Conservation (phyloP, 2,797 vertebrate species). For the Sebastes itinus region DNA sequence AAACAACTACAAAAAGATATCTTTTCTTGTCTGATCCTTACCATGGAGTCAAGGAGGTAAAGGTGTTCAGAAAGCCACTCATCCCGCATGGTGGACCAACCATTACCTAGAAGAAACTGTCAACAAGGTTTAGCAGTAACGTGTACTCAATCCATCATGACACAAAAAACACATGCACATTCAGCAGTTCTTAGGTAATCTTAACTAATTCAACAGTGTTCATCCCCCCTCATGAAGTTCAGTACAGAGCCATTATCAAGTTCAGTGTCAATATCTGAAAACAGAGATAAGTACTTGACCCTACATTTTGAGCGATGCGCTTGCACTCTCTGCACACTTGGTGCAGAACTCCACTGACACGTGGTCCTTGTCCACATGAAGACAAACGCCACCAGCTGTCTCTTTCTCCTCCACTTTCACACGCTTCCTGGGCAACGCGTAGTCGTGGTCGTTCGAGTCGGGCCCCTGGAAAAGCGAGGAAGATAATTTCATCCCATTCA, state of each 20-base stretch:
- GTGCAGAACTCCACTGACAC: slow-evolving; percentile 99
- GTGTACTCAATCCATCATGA: slow-evolving; percentile 81
- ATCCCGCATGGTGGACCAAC: slow-evolving; percentile 94
- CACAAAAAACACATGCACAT: slow-evolving; percentile 74
- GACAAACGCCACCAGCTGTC: slow-evolving; percentile 90
- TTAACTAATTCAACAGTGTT: slow-evolving; percentile 65
- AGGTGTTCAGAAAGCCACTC: slow-evolving; percentile 94
- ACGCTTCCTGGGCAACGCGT: slow-evolving; percentile 89
- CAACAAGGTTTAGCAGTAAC: slow-evolving; percentile 99
- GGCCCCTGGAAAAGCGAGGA: slow-evolving; percentile 93
- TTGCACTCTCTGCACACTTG: slow-evolving; percentile 92
- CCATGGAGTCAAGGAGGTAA: slow-evolving; percentile 95
- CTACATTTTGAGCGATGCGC: slow-evolving; percentile 94
- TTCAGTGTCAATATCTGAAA: slow-evolving; percentile 81
- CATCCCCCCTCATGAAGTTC: slow-evolving; percentile 72
- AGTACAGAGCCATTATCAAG: slow-evolving; percentile 68
- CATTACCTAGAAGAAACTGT: slow-evolving; percentile 99
- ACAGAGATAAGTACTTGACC: slow-evolving; percentile 91
- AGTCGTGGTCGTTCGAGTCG: slow-evolving; percentile 90
- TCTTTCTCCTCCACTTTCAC: slow-evolving; percentile 85
- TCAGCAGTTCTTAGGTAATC: slow-evolving; percentile 63
- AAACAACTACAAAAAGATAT: slow-evolving; percentile 19
- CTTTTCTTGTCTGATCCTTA: slow-evolving; percentile 92
- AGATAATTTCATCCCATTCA: slow-evolving; percentile 94
- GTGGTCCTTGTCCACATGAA: slow-evolving; percentile 96